These are phyloP conservation scores for Colletes collaris DNA, from an alignment of 2,888 invertebrate species.

Conservation along the genomic window DNA sequence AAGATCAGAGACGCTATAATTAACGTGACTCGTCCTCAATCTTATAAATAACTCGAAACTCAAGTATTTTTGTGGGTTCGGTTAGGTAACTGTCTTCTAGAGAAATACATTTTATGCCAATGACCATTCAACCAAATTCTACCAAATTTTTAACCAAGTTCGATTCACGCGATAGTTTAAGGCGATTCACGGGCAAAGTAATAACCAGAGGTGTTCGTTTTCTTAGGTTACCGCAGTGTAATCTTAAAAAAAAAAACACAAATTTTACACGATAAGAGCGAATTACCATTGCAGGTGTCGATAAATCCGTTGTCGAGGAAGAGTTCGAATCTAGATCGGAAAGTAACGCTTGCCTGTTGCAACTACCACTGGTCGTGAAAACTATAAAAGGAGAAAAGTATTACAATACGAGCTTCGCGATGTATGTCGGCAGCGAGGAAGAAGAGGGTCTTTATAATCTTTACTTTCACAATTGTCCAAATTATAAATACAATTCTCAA, in stretches of 20 bases:
- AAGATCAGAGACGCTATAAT: slow-evolving; percentile 68
- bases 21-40: slow-evolving; percentile 73
- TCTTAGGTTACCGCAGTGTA: too few species aligned
- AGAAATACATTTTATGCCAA: slow-evolving; percentile 47
- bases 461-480: slow-evolving; percentile 97
- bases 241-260: background rate
- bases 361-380: slow-evolving; percentile 85
- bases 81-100: slow-evolving; percentile 70
- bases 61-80: slow-evolving; percentile 71
- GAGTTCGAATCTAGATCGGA: slow-evolving; percentile 33
- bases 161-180: background rate
- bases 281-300: slow-evolving; percentile 54
- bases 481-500: slow-evolving; percentile 84
- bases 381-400: slow-evolving; percentile 85
- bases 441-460: slow-evolving; percentile 97
- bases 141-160: background rate
- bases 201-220: background rate
- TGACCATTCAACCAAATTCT: slow-evolving; percentile 8
- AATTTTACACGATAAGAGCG: background rate
- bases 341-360: slow-evolving; percentile 71
- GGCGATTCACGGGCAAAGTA: background rate
- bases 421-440: slow-evolving; percentile 89
- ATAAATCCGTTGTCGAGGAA: slow-evolving; percentile 46
- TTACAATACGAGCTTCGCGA: slow-evolving; percentile 89
- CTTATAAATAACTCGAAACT: slow-evolving; percentile 77